A percentile compares a stretch with the other conserved stretches of the same genome.
Evolutionary conservation across 1,140 invertebrate species (phyloP).

Genomic region (Ostrea edulis): DNA sequence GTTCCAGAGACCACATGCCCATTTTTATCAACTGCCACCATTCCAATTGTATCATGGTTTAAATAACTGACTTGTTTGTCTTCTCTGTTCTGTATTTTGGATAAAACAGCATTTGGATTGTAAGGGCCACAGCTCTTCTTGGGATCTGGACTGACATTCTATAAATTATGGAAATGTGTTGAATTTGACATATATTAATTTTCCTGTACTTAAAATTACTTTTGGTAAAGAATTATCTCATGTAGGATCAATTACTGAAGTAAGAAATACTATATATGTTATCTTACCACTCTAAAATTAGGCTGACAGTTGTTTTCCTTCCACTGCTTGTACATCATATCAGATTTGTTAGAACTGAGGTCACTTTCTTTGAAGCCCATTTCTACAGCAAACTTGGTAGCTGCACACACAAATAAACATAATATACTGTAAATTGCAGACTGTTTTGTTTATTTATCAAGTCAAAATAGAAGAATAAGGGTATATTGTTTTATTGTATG

Average conservation of each 20-base stretch:
- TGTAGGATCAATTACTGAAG: background rate
- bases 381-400: slow-evolving; percentile 92
- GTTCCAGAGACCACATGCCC: slow-evolving; percentile 94
- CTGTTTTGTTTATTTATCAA: no score
- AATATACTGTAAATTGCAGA: background rate
- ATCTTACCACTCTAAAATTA: slow-evolving; percentile 92
- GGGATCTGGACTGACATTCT: slow-evolving; percentile 94
- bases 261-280: background rate
- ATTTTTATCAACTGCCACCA: slow-evolving; percentile 91
- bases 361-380: slow-evolving; percentile 94
- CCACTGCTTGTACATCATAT: slow-evolving; percentile 89
- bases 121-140: slow-evolving; percentile 93
- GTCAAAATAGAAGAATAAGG: no score
- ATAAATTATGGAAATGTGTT: slow-evolving; percentile 61
- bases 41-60: slow-evolving; percentile 98
- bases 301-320: slow-evolving; percentile 92
- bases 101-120: slow-evolving; percentile 47
- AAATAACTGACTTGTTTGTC: slow-evolving; percentile 54
- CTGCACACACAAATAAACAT: slow-evolving; percentile 77
- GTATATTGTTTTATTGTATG: no score
- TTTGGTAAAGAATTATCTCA: background rate
- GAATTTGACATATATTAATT: background rate
- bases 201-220: background rate
- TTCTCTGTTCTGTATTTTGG: slow-evolving; percentile 35
- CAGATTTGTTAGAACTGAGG: slow-evolving; percentile 88